Evolutionary conservation across 2,888 invertebrate genomes (phyloP).

Genomic region (Fissipunctia ypsillon): DNA sequence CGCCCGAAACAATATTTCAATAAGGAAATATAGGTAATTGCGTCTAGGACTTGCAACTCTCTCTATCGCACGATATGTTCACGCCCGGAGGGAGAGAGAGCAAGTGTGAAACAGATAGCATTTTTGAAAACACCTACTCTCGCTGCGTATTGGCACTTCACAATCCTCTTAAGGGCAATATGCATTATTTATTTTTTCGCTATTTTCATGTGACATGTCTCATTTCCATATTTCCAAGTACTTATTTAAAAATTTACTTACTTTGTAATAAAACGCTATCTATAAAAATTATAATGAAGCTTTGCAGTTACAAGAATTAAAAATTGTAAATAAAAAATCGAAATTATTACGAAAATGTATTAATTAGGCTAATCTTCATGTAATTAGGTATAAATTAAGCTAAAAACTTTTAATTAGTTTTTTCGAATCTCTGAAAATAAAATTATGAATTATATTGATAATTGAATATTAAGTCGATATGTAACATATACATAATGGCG

Average conservation of each 20-base stretch:
- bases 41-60: too few relatives aligned
- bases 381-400: slow-evolving; percentile 3
- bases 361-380: not conserved
- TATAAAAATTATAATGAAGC: not conserved
- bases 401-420: not conserved
- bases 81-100: too few relatives aligned
- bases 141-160: too few relatives aligned
- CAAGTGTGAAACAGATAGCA: too few relatives aligned
- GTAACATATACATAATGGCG: not conserved
- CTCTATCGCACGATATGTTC: too few relatives aligned
- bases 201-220: not conserved
- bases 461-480: not conserved
- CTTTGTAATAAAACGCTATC: not conserved
- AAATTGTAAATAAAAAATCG: not conserved
- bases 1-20: too few relatives aligned
- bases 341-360: slow-evolving; percentile 26
- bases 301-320: not conserved
- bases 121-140: too few relatives aligned
- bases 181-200: not conserved
- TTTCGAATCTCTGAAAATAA: slow-evolving; percentile 9
- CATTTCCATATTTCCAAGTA: slow-evolving; percentile 9
- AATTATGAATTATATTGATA: not conserved
- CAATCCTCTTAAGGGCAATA: not conserved
- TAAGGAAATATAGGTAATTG: too few relatives aligned
- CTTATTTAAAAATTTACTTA: slow-evolving; percentile 23